Evolutionary conservation across 1,140 invertebrate genomes (phyloP), one percentile per base, ranked within the genome.

Genomic region (Pogonus chalceus): DNA sequence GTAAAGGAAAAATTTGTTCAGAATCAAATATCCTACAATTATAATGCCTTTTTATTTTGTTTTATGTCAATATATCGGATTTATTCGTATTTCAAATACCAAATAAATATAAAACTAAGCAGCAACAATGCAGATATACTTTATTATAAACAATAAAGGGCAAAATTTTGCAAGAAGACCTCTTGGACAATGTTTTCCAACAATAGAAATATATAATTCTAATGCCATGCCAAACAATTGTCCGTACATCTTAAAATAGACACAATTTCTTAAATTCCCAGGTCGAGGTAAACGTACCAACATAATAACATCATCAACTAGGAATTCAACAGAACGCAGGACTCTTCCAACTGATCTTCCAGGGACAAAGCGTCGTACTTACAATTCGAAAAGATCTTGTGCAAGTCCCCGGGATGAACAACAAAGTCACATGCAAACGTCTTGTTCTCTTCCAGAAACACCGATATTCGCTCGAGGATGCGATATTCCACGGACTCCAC

Each of bases 381-480:
- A 70, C 59, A 43, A 43, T 18, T 73, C 75, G 50, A 76, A 76
- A 52, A 65, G 72, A 16, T 60, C 63, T 2, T 63, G 60, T 23
- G 72, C 69, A 55, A 74, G 70, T 52, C 71, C 76, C 10, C 69
- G 79, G 23, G 73, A 75, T 56, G 69, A 71, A 53, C 72, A 73
- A 55, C 68, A 71, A 51, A 9, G 18, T 12, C 76, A 83, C 23
- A 76, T 88, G 68, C 86, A 88, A 67, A 88, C 86, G 1, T 88
- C 85, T 2, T 87, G 85, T 60, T 88, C 86, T 60, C 71, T 89
- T 39, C 87, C 87, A 3, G 87, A 89, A 72, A 89, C 87, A 9
- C 86, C 87, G 2, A 85, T 89, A 23, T 89, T 90, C 68, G 84
- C 85, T 10, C 74, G 87, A 58, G 86, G 86, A 56, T 85, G 83